Conservation (phyloP, 2,113 vertebrate species). For the Hippoglossus stenolepis region DNA sequence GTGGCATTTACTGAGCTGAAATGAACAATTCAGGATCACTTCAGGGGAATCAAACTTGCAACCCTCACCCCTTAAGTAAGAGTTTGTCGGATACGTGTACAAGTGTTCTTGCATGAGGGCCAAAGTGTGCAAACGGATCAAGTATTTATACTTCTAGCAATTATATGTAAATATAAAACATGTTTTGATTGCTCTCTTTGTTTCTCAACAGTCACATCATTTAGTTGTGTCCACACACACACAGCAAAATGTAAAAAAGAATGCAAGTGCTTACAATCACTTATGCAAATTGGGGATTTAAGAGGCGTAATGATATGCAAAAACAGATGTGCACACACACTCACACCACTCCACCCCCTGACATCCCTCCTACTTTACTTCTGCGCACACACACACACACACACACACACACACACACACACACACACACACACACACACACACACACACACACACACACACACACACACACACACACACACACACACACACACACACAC, state of each 20-base stretch:
- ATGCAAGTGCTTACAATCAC: constrained; percentile 41
- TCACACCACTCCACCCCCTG: constrained; percentile 18
- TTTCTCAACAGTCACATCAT: background rate
- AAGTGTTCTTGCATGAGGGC: background rate
- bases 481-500: background rate
- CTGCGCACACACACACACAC: constrained; percentile 15
- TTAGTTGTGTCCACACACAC: background rate
- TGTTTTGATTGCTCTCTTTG: background rate
- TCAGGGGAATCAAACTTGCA: background rate
- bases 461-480: too few species aligned
- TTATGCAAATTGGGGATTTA: constrained; percentile 50
- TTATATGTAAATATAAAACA: constrained; percentile 3
- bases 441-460: too few species aligned
- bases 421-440: too few species aligned
- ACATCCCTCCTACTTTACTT: constrained; percentile 35
- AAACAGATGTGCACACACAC: constrained; percentile 15
- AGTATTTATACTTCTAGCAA: background rate
- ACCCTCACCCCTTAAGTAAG: background rate
- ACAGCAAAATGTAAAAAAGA: constrained; percentile 8
- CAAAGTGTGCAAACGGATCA: background rate
- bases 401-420: too few species aligned
- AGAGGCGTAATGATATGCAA: constrained; percentile 42
- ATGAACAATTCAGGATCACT: background rate
- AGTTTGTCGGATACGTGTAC: background rate
- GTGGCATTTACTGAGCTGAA: background rate